These are phyloP conservation scores for Cydia splendana DNA, from an alignment of 1,140 invertebrate species.

Conservation along the genomic window DNA sequence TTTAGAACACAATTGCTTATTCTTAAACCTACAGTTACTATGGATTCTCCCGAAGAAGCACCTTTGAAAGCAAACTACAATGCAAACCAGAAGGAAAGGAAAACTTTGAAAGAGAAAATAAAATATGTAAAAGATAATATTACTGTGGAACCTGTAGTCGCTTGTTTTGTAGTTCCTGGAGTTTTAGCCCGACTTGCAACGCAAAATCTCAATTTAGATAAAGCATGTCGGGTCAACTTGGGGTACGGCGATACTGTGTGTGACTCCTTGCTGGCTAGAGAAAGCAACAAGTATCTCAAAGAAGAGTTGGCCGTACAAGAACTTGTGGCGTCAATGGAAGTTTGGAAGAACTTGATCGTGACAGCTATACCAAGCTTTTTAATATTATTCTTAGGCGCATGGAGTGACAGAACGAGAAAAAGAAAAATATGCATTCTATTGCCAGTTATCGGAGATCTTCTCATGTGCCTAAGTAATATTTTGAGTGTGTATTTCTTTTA, in stretches of 20 bases:
- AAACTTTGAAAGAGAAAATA: constrained; percentile 76
- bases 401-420: constrained; percentile 84
- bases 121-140: constrained; percentile 67
- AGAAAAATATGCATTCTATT: constrained; percentile 90
- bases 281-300: constrained; percentile 65
- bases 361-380: constrained; percentile 77
- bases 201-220: constrained; percentile 82
- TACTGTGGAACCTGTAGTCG: constrained; percentile 80
- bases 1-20: not conserved
- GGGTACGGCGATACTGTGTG: constrained; percentile 76
- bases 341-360: constrained; percentile 77
- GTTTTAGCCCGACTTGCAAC: constrained; percentile 76
- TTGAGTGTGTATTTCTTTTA: constrained; percentile 87
- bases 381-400: constrained; percentile 81
- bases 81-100: constrained; percentile 47
- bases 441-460: constrained; percentile 87
- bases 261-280: constrained; percentile 73
- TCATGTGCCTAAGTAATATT: constrained; percentile 86
- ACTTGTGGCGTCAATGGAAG: constrained; percentile 78
- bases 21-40: constrained; percentile 23
- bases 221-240: constrained; percentile 82
- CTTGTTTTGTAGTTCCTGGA: constrained; percentile 78
- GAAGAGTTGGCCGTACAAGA: constrained; percentile 77
- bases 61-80: constrained; percentile 54
- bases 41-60: constrained; percentile 53